Percentiles rank a stretch among this genome's conserved stretches.
Conservation (phyloP, 2,888 invertebrate genomes). For the Hylaea fasciaria region DNA sequence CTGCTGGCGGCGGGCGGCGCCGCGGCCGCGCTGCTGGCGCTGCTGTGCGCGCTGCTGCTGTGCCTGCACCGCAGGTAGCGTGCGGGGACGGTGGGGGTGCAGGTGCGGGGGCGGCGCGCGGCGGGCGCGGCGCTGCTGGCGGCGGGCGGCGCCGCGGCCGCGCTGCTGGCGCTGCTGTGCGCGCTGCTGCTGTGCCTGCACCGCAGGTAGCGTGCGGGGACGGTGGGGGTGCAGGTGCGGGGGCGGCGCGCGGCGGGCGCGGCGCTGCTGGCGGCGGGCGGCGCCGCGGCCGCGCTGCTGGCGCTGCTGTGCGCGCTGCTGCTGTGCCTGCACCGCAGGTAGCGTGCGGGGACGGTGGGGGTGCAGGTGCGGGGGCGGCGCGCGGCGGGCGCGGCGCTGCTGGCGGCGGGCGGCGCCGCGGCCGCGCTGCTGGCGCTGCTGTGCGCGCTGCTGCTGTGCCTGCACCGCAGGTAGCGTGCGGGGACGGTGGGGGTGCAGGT, state of each 20-base stretch:
- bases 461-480: slow-evolving; percentile 4
- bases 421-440: slow-evolving; percentile 90
- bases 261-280: slow-evolving; percentile 86
- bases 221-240: slow-evolving; percentile 56
- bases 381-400: slow-evolving; percentile 64
- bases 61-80: slow-evolving; percentile 6
- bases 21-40: slow-evolving; percentile 88
- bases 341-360: neutral
- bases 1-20: slow-evolving; percentile 87
- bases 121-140: slow-evolving; percentile 76
- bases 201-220: neutral
- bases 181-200: slow-evolving; percentile 83
- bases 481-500: neutral
- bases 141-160: slow-evolving; percentile 89
- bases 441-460: slow-evolving; percentile 85
- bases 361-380: slow-evolving; percentile 66
- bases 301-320: slow-evolving; percentile 90
- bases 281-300: slow-evolving; percentile 89
- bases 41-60: slow-evolving; percentile 89
- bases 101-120: slow-evolving; percentile 65
- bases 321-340: slow-evolving; percentile 39
- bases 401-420: slow-evolving; percentile 89
- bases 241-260: slow-evolving; percentile 64
- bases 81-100: slow-evolving; percentile 40
- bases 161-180: slow-evolving; percentile 89